Base-by-base conservation (phyloP, 30 jellyfish, hydroid and myxozoan species). In the Pseudorhiza aurosa region DNA sequence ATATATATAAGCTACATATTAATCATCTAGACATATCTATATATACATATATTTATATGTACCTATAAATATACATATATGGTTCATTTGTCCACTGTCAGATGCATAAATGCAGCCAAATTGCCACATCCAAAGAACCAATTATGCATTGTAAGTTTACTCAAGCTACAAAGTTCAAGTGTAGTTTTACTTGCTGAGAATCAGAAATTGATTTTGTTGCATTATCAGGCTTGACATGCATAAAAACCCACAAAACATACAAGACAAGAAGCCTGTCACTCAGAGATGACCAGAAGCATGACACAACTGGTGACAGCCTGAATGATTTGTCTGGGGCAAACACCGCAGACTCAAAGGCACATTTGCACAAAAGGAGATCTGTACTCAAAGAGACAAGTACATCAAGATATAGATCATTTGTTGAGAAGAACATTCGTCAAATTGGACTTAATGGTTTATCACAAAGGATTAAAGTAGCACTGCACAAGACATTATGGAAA, bases 401-500 rank as follows among this genome's bases (percentile, higher is more conserved):
- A 44, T 92, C 98, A 21, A 64, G 98, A 46, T 92, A 85, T 67
- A 82, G 98, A 45, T 37, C 86, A 47, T 92, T 92, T 85, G 98
- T 92, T 30, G 98, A 92, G 72, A 79, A 71, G 72, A 62, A 68
- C 19, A 85, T 92, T 67, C 87, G 96, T 24, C 89, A 81, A 32
- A 64, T 68, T 71, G 98, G 98, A 2, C 81, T 85, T 40, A 39
- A 70, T 32, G 88, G 88, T 24, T 45, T 92, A n/a, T 55, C 91
- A 39, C 82, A 56, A 46, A 55, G 92, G 22, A 57, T 87, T 18
- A 77, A 86, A 78, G 60, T 35, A 0, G 75, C 85, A 14, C 79
- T 92, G 26, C 87, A 84, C 35, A 57, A 82, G 35, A 75, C 98
- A 8, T 47, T 92, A 25, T 80, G 91, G 95, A 78, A 80, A 29